Percentiles rank a stretch among this genome's conserved stretches.
Evolutionary conservation across 2,888 invertebrate species (phyloP).

Genomic region (Volucella bombylans): DNA sequence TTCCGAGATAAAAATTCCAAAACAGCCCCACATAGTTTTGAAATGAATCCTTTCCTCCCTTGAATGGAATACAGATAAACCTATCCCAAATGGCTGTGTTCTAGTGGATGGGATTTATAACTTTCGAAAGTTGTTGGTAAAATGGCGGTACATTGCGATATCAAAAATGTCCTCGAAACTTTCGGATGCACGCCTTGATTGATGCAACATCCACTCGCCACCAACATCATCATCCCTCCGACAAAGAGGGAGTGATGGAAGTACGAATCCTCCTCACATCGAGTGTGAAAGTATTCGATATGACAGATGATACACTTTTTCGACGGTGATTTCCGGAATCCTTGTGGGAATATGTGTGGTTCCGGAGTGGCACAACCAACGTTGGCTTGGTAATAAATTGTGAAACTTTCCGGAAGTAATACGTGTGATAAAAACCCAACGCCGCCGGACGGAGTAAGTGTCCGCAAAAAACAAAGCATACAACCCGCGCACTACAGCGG

Average conservation of each 20-base stretch:
- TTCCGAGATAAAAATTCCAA: background rate
- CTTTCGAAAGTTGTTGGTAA: constrained; percentile 49
- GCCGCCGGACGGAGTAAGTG: constrained; percentile 15
- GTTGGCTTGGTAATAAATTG: constrained; percentile 56
- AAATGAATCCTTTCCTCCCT: background rate
- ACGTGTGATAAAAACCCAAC: constrained; percentile 64
- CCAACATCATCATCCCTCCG: background rate
- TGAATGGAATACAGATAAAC: constrained; percentile 50
- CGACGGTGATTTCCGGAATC: constrained; percentile 57
- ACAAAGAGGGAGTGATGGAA: no score
- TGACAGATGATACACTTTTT: constrained; percentile 44
- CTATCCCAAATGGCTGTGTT: constrained; percentile 18
- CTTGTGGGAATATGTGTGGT: constrained; percentile 45
- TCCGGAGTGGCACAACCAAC: constrained; percentile 3
- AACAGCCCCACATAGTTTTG: background rate
- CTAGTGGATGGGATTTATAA: constrained; percentile 51
- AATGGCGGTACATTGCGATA: constrained; percentile 52
- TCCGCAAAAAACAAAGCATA: constrained; percentile 13
- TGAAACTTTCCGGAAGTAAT: constrained; percentile 68
- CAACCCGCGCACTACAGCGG: background rate
- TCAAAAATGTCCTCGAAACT: constrained; percentile 38
- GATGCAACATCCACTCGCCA: constrained; percentile 47
- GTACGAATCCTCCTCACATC: no score
- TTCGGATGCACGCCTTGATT: constrained; percentile 63
- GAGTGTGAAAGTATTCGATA: constrained; percentile 7